Conservation (phyloP, 2,797 vertebrate genomes). For the Remorina albescens region DNA sequence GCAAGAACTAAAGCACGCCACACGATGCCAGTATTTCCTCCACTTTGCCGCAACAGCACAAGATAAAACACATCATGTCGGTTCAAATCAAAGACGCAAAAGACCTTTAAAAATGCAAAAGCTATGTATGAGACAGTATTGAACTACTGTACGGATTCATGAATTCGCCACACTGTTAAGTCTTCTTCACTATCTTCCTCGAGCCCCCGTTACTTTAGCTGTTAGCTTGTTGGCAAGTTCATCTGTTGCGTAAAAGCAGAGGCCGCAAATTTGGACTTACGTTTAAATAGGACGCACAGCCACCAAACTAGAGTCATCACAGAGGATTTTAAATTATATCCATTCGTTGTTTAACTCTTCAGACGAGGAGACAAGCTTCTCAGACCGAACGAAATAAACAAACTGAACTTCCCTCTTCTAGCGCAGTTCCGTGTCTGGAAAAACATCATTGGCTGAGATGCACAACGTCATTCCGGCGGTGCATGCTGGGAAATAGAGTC, state of each 20-base stretch:
- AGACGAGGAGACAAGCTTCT: neutral
- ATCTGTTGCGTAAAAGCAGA: too few relatives aligned
- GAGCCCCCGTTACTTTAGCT: neutral
- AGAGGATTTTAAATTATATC: neutral
- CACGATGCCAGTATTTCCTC: slow-evolving; percentile 66
- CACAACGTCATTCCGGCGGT: accelerated
- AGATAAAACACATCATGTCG: neutral
- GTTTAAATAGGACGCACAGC: neutral
- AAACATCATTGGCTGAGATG: slow-evolving; percentile 63
- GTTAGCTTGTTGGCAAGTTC: slow-evolving; percentile 17
- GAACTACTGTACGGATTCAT: neutral
- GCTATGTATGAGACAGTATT: too few relatives aligned
- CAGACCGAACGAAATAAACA: slow-evolving; percentile 23
- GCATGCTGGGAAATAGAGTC: slow-evolving; percentile 70
- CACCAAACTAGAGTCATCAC: neutral
- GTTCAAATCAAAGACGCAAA: neutral
- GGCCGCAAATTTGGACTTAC: slow-evolving; percentile 48
- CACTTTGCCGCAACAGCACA: neutral
- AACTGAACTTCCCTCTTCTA: slow-evolving; percentile 75
- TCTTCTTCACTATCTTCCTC: neutral
- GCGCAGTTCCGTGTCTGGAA: slow-evolving; percentile 36
- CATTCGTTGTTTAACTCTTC: neutral
- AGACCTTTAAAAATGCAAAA: neutral
- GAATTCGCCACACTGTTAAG: neutral
- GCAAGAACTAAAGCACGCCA: slow-evolving; percentile 46